Evolutionary conservation across 2,797 vertebrate genomes (phyloP).

Genomic region (Cercopithecus petaurista): DNA sequence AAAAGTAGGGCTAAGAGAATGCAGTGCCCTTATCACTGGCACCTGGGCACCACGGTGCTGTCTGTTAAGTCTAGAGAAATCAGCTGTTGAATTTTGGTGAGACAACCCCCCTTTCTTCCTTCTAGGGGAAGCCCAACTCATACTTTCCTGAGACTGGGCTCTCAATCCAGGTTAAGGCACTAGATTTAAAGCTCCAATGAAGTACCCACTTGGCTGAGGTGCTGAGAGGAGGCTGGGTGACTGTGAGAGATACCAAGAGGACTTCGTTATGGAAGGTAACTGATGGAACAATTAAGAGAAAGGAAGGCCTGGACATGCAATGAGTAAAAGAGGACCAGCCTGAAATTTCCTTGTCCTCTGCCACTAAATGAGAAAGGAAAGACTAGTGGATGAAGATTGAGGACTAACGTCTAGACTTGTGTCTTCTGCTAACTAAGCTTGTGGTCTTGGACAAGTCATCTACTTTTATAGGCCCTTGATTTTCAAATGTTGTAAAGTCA

Average conservation of each 20-base stretch:
- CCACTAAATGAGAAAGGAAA: background rate
- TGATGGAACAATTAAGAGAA: background rate
- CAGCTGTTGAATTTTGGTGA: background rate
- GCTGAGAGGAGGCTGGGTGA: background rate
- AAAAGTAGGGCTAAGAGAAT: background rate
- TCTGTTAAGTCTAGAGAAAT: background rate
- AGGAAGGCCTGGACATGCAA: background rate
- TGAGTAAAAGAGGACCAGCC: background rate
- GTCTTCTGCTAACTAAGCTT: background rate
- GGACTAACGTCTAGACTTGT: background rate
- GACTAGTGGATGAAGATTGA: background rate
- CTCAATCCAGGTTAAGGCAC: background rate
- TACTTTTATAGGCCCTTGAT: background rate
- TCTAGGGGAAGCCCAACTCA: background rate
- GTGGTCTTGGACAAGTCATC: background rate
- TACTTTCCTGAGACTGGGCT: background rate
- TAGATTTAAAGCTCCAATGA: background rate
- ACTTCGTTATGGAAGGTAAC: background rate
- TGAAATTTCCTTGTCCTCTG: background rate
- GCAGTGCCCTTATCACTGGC: background rate
- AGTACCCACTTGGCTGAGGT: background rate
- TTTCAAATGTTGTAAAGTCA: slow-evolving; percentile 17
- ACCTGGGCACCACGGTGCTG: background rate
- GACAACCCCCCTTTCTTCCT: background rate
- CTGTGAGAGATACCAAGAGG: background rate